phyloP scores from a whole-genome alignment of 2,113 vertebrate genomes.

The Tachysurus fulvidraco region DNA sequence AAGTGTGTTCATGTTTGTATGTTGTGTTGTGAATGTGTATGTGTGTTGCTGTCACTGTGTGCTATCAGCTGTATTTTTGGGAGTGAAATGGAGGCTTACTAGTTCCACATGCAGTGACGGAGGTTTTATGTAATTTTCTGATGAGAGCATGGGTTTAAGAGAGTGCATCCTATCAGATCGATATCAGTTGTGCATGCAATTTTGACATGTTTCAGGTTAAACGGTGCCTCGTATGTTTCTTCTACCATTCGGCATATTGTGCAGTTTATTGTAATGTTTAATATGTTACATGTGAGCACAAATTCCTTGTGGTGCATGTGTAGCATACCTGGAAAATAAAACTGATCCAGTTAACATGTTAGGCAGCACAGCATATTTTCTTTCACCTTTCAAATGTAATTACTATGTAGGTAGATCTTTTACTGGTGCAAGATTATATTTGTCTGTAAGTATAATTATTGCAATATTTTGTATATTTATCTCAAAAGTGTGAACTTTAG shows the following conservation, averaged over 20 bases:
- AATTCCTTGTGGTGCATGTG: no score
- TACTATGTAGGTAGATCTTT: not conserved
- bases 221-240: not conserved
- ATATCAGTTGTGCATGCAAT: not conserved
- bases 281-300: not conserved
- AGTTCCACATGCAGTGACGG: slow-evolving; percentile 41
- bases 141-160: slow-evolving; percentile 32
- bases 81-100: slow-evolving; percentile 47
- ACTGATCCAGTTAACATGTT: not conserved
- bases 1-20: slow-evolving; percentile 25
- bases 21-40: slow-evolving; percentile 6
- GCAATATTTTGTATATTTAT: not conserved
- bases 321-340: not conserved
- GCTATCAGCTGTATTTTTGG: slow-evolving; percentile 47
- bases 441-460: not conserved
- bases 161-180: slow-evolving; percentile 31
- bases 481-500: not conserved
- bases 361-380: not conserved
- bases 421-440: not conserved
- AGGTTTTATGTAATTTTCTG: slow-evolving; percentile 50
- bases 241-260: not conserved
- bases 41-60: slow-evolving; percentile 9
- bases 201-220: not conserved
- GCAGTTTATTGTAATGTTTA: not conserved
- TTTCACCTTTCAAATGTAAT: not conserved